Percentiles rank a stretch among this genome's conserved stretches.
phyloP scores from a whole-genome alignment of 2,888 invertebrate species.

The Trichopoda pennipes region DNA sequence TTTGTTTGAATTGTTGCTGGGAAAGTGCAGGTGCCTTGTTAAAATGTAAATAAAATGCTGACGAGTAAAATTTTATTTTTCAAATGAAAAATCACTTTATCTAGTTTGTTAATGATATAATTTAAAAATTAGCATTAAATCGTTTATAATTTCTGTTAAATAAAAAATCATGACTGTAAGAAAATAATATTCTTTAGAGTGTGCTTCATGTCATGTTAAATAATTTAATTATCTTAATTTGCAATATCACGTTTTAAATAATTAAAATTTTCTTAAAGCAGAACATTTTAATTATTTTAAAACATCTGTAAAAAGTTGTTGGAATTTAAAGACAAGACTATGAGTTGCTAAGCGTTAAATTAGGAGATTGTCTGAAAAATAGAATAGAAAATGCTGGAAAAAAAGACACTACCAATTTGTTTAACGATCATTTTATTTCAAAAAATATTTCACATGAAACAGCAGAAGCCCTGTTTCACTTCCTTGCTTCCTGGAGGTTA shows the following conservation, averaged over 20 bases:
- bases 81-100: not conserved
- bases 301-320: slow-evolving; percentile 4
- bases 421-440: too few species aligned
- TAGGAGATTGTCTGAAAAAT: too few species aligned
- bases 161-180: slow-evolving; percentile 33
- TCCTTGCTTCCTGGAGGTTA: too few species aligned
- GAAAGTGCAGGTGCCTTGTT: slow-evolving; percentile 43
- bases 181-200: slow-evolving; percentile 14
- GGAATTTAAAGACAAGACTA: not conserved
- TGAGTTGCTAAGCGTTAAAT: too few species aligned
- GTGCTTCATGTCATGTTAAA: slow-evolving; percentile 50
- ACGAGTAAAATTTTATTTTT: slow-evolving; percentile 19
- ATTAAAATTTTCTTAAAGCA: not conserved
- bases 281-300: slow-evolving; percentile 15
- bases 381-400: too few species aligned
- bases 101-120: slow-evolving; percentile 24
- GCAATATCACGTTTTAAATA: slow-evolving; percentile 26
- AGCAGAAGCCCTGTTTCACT: too few species aligned
- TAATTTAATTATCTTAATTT: not conserved
- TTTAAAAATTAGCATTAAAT: slow-evolving; percentile 65
- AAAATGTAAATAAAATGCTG: slow-evolving; percentile 43
- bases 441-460: too few species aligned
- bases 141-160: slow-evolving; percentile 37
- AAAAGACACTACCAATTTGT: too few species aligned
- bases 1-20: slow-evolving; percentile 1